Evolutionary conservation across 2,797 vertebrate species (phyloP).

Genomic region (Spinus pinus): DNA sequence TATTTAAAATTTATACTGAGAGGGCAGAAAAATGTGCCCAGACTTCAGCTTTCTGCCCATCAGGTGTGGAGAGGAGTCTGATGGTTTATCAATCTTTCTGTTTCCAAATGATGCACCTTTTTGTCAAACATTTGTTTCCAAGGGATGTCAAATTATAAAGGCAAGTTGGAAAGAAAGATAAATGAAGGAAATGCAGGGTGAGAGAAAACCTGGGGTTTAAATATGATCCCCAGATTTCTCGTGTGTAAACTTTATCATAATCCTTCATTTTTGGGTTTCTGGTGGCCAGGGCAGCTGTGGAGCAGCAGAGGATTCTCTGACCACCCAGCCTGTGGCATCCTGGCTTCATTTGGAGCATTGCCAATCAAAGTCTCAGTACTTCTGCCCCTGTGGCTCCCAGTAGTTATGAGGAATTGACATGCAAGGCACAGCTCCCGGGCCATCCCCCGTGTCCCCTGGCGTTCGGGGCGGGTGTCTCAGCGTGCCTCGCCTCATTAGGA

Average conservation of each 20-base stretch:
- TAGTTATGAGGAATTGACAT: neutral
- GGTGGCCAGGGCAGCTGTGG: rapidly evolving
- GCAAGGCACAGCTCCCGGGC: rapidly evolving
- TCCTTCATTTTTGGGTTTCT: neutral
- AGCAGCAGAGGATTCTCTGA: neutral
- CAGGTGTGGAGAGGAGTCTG: neutral
- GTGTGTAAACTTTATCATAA: too few species aligned
- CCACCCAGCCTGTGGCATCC: neutral
- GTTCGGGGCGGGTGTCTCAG: neutral
- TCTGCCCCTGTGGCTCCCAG: neutral
- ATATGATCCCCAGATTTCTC: neutral
- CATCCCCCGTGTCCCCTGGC: rapidly evolving
- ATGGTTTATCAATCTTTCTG: neutral
- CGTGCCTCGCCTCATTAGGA: neutral
- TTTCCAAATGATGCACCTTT: neutral
- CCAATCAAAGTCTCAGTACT: rapidly evolving
- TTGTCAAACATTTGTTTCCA: neutral
- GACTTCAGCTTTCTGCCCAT: rapidly evolving
- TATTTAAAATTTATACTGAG: neutral
- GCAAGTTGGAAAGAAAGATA: neutral
- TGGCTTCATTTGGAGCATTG: rapidly evolving
- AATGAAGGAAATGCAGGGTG: too few species aligned
- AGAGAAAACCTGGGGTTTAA: neutral
- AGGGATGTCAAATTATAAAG: neutral
- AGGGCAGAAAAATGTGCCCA: neutral